Evolutionary conservation across 2,888 invertebrate genomes (phyloP).

Genomic region (Campopleginae sp.): DNA sequence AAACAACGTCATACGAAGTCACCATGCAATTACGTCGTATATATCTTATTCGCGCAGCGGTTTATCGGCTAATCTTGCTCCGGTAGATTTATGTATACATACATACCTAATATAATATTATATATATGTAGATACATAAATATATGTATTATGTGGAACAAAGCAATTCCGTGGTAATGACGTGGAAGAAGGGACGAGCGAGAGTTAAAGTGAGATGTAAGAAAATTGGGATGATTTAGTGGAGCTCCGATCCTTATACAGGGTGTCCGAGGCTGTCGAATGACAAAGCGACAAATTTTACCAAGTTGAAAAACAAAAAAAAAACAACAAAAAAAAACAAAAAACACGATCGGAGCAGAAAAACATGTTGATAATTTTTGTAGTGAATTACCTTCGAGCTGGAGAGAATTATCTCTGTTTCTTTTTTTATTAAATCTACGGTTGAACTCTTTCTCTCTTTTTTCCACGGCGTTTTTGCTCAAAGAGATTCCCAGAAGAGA

Average conservation of each 20-base stretch:
- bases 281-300: not conserved
- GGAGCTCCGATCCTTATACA: conserved; percentile 40
- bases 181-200: conserved; percentile 65
- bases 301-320: not conserved
- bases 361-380: conserved; percentile 7
- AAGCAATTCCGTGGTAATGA: conserved; percentile 72
- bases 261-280: not conserved
- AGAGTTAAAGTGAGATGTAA: conserved; percentile 64
- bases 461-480: conserved; percentile 69
- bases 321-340: no score
- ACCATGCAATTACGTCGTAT: conserved; percentile 53
- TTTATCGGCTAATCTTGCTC: conserved; percentile 56
- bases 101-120: conserved; percentile 15
- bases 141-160: conserved; percentile 54
- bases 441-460: conserved; percentile 3
- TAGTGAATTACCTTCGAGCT: conserved; percentile 2
- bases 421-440: conserved; percentile 64
- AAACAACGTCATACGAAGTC: conserved; percentile 51
- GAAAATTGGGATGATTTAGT: conserved; percentile 70
- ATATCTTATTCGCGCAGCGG: conserved; percentile 43
- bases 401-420: conserved; percentile 23
- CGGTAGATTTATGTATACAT: conserved; percentile 18
- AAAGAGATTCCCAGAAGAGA: conserved; percentile 74
- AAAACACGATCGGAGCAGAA: not conserved
- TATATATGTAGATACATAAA: conserved; percentile 25